Evolutionary conservation across 2,113 vertebrate genomes (phyloP).

Genomic region (Nothoprocta perdicaria): DNA sequence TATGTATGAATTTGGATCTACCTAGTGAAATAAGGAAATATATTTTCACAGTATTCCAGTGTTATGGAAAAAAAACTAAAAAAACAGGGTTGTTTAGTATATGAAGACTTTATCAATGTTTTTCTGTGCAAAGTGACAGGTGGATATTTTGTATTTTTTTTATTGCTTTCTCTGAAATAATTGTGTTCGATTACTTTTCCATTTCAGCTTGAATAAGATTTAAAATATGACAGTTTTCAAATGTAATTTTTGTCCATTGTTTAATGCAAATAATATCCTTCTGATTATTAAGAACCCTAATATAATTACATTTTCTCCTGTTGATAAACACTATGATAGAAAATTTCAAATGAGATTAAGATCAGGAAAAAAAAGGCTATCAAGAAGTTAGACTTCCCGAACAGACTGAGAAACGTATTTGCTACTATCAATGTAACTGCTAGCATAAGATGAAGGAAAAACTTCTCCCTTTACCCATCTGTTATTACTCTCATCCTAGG

Average conservation of each 20-base stretch:
- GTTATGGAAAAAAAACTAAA: background rate
- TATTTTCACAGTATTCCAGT: background rate
- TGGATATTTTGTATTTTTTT: background rate
- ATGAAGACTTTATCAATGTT: background rate
- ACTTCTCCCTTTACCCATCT: background rate
- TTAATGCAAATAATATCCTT: constrained; percentile 1
- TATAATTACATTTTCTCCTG: background rate
- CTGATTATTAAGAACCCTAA: background rate
- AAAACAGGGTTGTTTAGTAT: background rate
- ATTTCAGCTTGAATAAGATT: background rate
- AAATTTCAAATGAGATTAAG: background rate
- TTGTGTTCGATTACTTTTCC: background rate
- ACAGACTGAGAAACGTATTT: background rate
- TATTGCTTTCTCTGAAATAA: constrained; percentile 1
- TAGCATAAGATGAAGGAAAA: background rate
- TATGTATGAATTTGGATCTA: background rate
- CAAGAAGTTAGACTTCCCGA: background rate
- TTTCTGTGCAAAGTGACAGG: background rate
- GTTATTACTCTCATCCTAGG: background rate
- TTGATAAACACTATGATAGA: background rate
- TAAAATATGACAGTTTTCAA: background rate
- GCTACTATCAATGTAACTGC: background rate
- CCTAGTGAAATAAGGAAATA: background rate
- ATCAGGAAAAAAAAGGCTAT: background rate
- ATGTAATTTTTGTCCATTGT: background rate